Evolutionary conservation across 1,140 invertebrate species (phyloP), one percentile per base, ranked within the genome.

Genomic region (Trachymyrmex cornetzi): DNA sequence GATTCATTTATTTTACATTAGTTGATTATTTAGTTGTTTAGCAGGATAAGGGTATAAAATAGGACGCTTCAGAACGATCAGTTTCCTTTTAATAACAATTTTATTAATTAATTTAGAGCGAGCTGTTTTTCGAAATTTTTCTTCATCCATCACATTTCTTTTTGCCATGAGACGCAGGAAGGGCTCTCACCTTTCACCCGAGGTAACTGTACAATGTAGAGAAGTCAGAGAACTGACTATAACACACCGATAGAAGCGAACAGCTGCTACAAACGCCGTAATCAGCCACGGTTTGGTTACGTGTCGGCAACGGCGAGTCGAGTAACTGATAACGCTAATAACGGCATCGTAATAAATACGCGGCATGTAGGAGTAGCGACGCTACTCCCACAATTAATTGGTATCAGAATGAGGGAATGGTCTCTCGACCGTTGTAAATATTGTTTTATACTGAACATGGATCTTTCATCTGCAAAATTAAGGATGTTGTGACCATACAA

Each of bases 201-300:
- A 53, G 82, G 80, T 91, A 91, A 91, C 89, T 90, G 87, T 91
- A 91, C 80, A 91, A 44, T 63, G 66, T 77, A 57, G 85, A 82
- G 27, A 89, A 90, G 84, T 85, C 79, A 63, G 87, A 64, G 77
- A 88, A 90, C 57, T 59, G 74, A 90, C 82, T 75, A 80, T 16
- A n/a, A 38, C 11, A 14, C 79, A 61, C 55, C 64, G 59, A 57
- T 66, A 69, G 66, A 74, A 57, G 77, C 79, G 66, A 77, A 90
- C 88, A 88, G 48, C 79, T 48, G 82, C 61, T 90, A 69, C 24
- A 69, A 59, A 67, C 80, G 86, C 80, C 74, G 77, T 69, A 89
- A 90, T 64, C 71, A 44, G 61, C 30, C 63, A 24, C 57, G 72
- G 81, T 85, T 87, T 74, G 59, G 34, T 67, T 81, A 57, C 44